Percentiles rank a stretch among this genome's conserved stretches.
phyloP scores from a whole-genome alignment of 2,113 vertebrate genomes.

The Coracopsis vasa region DNA sequence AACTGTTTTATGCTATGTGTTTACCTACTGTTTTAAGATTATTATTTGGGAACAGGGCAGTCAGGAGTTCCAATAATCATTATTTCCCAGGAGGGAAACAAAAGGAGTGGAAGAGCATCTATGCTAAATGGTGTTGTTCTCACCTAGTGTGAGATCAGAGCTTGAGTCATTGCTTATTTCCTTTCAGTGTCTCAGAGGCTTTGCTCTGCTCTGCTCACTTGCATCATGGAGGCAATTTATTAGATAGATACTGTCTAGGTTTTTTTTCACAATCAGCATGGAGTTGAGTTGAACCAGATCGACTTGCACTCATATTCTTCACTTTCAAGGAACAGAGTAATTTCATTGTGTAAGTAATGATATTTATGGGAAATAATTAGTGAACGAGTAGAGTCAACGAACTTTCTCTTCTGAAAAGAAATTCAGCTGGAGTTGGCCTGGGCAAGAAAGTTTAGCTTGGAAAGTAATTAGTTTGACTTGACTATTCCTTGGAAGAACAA shows the following conservation, averaged over 20 bases:
- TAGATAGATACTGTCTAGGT: not conserved
- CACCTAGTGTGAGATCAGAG: not conserved
- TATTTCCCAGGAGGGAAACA: not conserved
- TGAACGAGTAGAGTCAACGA: not conserved
- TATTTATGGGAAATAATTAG: not conserved
- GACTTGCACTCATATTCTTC: not conserved
- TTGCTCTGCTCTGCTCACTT: not conserved
- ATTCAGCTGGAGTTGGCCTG: not conserved
- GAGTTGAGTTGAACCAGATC: not conserved
- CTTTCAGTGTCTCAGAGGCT: not conserved
- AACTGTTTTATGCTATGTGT: not conserved
- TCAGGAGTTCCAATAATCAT: not conserved
- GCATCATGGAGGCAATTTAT: not conserved
- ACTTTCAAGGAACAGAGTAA: not conserved
- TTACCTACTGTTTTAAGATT: not conserved
- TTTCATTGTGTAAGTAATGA: not conserved
- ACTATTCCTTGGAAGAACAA: constrained; percentile 14
- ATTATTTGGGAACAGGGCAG: not conserved
- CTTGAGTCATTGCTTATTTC: not conserved
- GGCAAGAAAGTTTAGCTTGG: not conserved
- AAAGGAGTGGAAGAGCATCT: not conserved
- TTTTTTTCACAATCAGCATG: not conserved
- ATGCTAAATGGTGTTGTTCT: not conserved
- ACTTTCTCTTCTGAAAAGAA: not conserved
- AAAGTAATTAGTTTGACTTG: constrained; percentile 12